phyloP scores from a whole-genome alignment of 2,797 vertebrate species.

The Gymnothorax reevesii region DNA sequence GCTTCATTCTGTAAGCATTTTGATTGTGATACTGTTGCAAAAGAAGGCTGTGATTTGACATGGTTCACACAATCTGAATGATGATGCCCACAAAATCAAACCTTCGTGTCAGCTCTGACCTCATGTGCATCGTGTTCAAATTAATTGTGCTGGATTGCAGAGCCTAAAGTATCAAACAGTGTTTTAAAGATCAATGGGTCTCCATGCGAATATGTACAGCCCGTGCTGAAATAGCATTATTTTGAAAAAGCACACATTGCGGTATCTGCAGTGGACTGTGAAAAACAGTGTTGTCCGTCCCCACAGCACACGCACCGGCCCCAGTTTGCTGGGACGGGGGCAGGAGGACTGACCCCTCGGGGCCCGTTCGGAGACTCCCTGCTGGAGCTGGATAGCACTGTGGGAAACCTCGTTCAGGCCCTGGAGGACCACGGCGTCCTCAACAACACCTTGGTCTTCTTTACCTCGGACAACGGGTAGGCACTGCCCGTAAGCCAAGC shows the following conservation, averaged over 20 bases:
- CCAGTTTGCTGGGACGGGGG: constrained; percentile 81
- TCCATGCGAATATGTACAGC: no score
- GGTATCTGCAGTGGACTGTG: neutral
- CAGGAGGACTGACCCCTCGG: constrained; percentile 68
- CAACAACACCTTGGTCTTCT: constrained; percentile 84
- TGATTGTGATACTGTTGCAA: no score
- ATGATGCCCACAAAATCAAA: no score
- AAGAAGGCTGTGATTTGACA: no score
- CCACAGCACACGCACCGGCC: constrained; percentile 92
- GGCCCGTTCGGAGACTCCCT: constrained; percentile 84
- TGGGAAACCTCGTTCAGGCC: constrained; percentile 75
- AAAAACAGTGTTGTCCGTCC: constrained; percentile 18
- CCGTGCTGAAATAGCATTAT: no score
- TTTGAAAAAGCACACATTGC: neutral
- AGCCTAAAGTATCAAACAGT: no score
- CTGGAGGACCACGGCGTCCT: constrained; percentile 74
- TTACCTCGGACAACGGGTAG: constrained; percentile 91
- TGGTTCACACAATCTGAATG: no score
- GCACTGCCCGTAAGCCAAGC: constrained; percentile 22
- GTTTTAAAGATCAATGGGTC: no score
- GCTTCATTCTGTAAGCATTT: no score
- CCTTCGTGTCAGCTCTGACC: no score
- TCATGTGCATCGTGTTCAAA: no score
- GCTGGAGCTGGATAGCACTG: constrained; percentile 80
- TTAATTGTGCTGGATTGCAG: no score